Evolutionary conservation across 2,113 vertebrate species (phyloP), one percentile per base, ranked within the genome.

Genomic region (Sylvia atricapilla): DNA sequence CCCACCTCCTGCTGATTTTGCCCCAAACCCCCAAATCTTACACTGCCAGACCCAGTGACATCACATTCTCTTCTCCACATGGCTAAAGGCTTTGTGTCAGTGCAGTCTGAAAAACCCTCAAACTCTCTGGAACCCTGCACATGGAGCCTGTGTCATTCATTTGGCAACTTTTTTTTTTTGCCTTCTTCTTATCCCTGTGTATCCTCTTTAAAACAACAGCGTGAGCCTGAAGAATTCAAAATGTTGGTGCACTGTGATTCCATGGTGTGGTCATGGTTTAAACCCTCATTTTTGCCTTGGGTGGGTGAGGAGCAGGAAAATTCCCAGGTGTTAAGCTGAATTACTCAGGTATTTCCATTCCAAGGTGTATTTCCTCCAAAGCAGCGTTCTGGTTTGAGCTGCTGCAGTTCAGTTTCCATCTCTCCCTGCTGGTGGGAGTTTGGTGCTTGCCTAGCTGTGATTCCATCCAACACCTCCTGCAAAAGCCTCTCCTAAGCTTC

Each of bases 361-460:
- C 41, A 52, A 25, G n/a, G 22, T 5, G 5, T 10, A 7, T 83
- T 89, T 58, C 1, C 33, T 27, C 14, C 11, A 41, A 39, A 87
- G 31, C 27, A 6, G 10, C 10, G 8, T 6, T 87, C 62, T 47
- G 10, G 39, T 84, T 33, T 35, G 23, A 84, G 27, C 49, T 1
- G 3, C 47, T 63, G 39, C 72, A 67, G 23, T 27, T 62, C 76
- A 76, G 41, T 16, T 68, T 46, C 50, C 12, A 1, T 28, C 50
- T 30, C 6, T 1, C n/a, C 11, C 22, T 31, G 20, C 28, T 72
- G 12, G 22, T 31, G 72, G 39, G 52, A 63, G 49, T 35, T 4
- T 22, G 30, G 43, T 30, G 31, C 56, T 75, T 1, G 0, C 5
- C 59, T 11, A 3, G 0, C 22, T 9, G 18, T 3, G 10, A 39